Evolutionary conservation across 2,113 vertebrate species (phyloP).

Genomic region (Orthonyx spaldingii): DNA sequence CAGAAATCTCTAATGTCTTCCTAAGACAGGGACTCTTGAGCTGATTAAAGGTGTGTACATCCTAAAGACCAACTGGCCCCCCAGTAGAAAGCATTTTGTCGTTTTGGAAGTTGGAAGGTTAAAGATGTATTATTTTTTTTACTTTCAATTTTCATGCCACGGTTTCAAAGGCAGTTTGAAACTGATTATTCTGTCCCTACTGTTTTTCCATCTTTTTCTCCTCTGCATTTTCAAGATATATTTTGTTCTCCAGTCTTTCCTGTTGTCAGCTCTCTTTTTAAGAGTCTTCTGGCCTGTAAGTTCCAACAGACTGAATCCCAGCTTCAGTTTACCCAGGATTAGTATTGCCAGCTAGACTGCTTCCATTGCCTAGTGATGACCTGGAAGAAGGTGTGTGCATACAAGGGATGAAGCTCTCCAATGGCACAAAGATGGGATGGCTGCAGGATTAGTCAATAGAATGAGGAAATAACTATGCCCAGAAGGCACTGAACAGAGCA

Average conservation of each 20-base stretch:
- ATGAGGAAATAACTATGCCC: neutral
- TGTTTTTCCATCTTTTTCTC: neutral
- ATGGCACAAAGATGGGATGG: neutral
- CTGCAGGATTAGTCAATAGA: neutral
- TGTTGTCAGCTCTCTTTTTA: neutral
- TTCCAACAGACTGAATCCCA: neutral
- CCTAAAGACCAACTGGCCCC: neutral
- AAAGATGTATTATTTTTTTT: neutral
- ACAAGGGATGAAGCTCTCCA: neutral
- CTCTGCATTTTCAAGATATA: neutral
- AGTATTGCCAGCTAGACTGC: neutral
- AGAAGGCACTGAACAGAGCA: neutral
- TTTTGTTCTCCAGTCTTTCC: neutral
- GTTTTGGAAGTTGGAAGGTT: neutral
- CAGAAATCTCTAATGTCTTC: neutral
- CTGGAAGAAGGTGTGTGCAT: neutral
- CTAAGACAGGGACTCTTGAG: neutral
- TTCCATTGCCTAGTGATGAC: neutral
- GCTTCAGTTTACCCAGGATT: neutral
- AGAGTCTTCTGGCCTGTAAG: neutral
- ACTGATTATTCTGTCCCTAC: neutral
- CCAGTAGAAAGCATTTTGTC: neutral
- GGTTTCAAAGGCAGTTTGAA: neutral
- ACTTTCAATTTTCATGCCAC: neutral
- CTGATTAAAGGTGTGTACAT: neutral